Conservation (phyloP, 2,888 invertebrate genomes). For the Nephrotoma flavescens region DNA sequence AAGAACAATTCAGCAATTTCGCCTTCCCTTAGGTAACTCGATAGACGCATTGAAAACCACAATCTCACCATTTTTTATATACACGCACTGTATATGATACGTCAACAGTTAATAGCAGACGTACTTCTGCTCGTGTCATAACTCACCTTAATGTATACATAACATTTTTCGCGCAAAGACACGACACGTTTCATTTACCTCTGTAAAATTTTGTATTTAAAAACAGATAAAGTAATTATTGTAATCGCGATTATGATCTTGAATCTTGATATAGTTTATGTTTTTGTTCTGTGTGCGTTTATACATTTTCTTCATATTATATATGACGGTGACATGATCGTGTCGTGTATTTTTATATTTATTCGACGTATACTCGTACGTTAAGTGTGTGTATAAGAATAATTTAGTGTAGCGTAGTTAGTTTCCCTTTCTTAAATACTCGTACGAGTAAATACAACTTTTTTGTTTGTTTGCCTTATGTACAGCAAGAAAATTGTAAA, state of each 20-base stretch:
- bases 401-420: neutral
- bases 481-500: neutral
- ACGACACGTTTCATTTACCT: neutral
- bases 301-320: neutral
- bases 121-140: too few relatives aligned
- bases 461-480: neutral
- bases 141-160: neutral
- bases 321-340: neutral
- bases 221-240: neutral
- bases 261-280: neutral
- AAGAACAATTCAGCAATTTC: too few relatives aligned
- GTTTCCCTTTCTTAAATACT: neutral
- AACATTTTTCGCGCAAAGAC: neutral
- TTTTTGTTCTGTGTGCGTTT: neutral
- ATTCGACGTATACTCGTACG: neutral
- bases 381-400: neutral
- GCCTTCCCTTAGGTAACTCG: too few relatives aligned
- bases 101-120: neutral
- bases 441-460: neutral
- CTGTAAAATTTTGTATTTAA: neutral
- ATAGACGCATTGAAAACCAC: too few relatives aligned
- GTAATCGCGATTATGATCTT: neutral
- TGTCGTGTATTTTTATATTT: neutral
- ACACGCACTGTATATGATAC: neutral
- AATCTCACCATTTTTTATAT: too few relatives aligned